Evolutionary conservation across 2,888 invertebrate species (phyloP), one percentile per base, ranked within the genome.

Genomic region (Lottia gigantea): DNA sequence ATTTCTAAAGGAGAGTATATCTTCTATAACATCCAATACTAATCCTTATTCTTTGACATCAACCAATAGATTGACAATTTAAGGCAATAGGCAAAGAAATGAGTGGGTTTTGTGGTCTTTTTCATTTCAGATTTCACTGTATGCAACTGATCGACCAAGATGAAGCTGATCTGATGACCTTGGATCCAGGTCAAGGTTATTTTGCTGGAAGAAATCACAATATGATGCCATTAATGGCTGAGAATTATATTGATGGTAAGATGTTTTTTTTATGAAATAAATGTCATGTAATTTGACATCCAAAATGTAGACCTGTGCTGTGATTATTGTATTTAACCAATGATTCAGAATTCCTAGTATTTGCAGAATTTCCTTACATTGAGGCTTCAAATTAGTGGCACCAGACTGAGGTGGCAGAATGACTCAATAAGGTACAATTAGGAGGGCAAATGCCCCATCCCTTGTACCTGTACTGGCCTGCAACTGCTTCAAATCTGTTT

Each of bases 101-200:
- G 6, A 31, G 6, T 31, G 31, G 6, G 2, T 31, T 31, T 16
- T 64, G 26, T 69, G 68, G 76, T 6, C 68, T 72, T 65, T 74
- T 79, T 6, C 92, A 92, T 81, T 94, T 93, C 86, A 94, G 95
- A 82, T 96, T 95, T 85, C 95, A 95, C 82, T 98, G 97, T 83
- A 96, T 97, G 93, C 90, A 92, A 68, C 90, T 92, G 87, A 91
- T 97, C 69, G 95, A 96, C 85, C 90, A 92, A 70, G 94, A 94
- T 77, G 91, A 92, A 73, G 96, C 95, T 0, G 95, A 97, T 65
- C 90, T 98, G 63, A 93, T 96, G 7, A 92, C 94, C 0, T 88
- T 98, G 47, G 98, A 98, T 90, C 94, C 97, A n/a, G 97, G 97
- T 3, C 95, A 97, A 90, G 94, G 97, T 0, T 97, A 96, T 88